Percentiles rank a stretch among this genome's conserved stretches.
Conservation (phyloP, 92 coral and sea anemone genomes). For the Porites evermanni region DNA sequence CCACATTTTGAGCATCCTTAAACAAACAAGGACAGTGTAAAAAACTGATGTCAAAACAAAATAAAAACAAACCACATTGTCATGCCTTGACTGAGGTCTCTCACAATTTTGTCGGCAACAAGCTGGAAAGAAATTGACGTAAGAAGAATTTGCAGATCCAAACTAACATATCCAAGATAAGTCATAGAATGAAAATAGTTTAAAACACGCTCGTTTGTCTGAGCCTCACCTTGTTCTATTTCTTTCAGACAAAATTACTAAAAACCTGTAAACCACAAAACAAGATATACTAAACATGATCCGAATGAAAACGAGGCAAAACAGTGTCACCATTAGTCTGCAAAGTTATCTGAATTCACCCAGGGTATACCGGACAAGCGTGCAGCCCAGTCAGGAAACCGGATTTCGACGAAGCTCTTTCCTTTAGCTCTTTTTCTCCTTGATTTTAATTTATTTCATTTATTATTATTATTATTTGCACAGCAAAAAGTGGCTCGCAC, state of each 20-base stretch:
- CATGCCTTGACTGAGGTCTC: too few species aligned
- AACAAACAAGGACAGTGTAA: background rate
- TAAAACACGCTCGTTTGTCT: conserved; percentile 6
- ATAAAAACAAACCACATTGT: too few species aligned
- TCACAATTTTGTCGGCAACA: too few species aligned
- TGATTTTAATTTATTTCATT: background rate
- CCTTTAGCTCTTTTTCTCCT: background rate
- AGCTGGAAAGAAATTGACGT: too few species aligned
- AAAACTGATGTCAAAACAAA: too few species aligned
- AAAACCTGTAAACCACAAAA: too few species aligned
- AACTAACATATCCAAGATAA: background rate
- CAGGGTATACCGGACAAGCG: background rate
- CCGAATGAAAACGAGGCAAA: too few species aligned
- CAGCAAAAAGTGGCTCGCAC: too few species aligned
- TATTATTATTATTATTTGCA: too few species aligned
- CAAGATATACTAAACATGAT: too few species aligned
- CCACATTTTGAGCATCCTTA: conserved; percentile 16
- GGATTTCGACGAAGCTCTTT: conserved; percentile 1
- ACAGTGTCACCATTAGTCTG: too few species aligned
- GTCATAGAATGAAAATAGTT: conserved; percentile 10
- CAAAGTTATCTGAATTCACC: background rate
- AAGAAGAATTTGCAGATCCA: too few species aligned
- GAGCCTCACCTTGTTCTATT: conserved; percentile 4
- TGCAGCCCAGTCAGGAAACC: conserved; percentile 3
- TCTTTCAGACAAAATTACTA: background rate